Conservation (phyloP, 2,797 vertebrate genomes). For the Nyctalus aviator region DNA sequence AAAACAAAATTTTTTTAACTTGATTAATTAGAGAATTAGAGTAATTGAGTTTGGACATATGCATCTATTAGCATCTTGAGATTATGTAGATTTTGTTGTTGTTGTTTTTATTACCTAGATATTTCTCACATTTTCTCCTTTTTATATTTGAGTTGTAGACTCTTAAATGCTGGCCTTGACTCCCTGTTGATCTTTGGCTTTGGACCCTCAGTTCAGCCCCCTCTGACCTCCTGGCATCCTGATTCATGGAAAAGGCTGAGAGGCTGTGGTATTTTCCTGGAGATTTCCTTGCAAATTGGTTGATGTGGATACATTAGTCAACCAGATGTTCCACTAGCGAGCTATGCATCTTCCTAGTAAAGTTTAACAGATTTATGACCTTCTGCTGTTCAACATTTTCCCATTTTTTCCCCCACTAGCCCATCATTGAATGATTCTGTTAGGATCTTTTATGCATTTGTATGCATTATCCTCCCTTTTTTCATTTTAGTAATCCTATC, state of each 20-base stretch:
- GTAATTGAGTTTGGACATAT: neutral
- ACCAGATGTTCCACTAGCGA: neutral
- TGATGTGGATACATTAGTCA: slow-evolving; percentile 53
- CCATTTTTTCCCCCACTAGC: neutral
- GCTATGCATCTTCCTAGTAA: slow-evolving; percentile 25
- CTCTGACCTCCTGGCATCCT: neutral
- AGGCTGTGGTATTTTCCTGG: neutral
- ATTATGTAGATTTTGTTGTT: neutral
- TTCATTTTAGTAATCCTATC: slow-evolving; percentile 36
- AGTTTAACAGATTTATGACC: slow-evolving; percentile 59
- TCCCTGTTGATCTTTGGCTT: slow-evolving; percentile 21
- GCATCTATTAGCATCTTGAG: neutral
- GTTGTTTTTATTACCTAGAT: slow-evolving; percentile 20
- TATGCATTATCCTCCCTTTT: neutral
- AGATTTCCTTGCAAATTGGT: slow-evolving; percentile 33
- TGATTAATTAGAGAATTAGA: slow-evolving; percentile 34
- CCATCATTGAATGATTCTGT: slow-evolving; percentile 57
- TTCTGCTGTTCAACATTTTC: slow-evolving; percentile 48
- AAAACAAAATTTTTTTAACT: slow-evolving; percentile 35
- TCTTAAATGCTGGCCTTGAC: neutral
- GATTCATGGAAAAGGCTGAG: slow-evolving; percentile 26
- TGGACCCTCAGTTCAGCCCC: neutral
- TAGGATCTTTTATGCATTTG: slow-evolving; percentile 12
- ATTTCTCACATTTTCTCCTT: slow-evolving; percentile 14
- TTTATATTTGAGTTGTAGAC: slow-evolving; percentile 31